These are phyloP conservation scores for Buceros bicornis DNA, from an alignment of 2,797 vertebrate species.

Conservation along the genomic window DNA sequence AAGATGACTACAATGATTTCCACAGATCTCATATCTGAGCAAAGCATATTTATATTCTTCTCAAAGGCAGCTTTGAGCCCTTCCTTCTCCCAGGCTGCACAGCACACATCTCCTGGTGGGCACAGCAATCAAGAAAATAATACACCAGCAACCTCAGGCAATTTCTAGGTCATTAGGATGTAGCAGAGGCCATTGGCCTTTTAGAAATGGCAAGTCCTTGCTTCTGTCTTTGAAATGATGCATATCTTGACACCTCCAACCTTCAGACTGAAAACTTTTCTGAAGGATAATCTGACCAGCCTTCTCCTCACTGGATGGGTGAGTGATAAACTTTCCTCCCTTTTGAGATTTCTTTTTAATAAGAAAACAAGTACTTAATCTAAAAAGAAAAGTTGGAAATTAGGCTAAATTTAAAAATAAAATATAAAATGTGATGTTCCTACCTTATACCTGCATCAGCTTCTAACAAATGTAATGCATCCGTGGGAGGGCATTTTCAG, in stretches of 20 bases:
- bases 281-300: background rate
- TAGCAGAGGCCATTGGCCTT: background rate
- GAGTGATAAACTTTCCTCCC: background rate
- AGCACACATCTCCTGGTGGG: background rate
- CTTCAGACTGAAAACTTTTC: background rate
- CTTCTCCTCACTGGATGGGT: background rate
- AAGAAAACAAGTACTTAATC: background rate
- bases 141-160: background rate
- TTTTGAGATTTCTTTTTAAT: background rate
- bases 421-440: background rate
- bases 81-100: background rate
- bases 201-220: background rate
- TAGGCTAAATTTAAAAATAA: background rate
- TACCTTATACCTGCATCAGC: conserved; percentile 15
- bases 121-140: background rate
- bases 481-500: conserved; percentile 29
- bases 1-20: background rate
- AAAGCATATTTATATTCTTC: background rate
- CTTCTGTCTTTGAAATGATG: background rate
- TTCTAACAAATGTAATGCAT: conserved; percentile 33
- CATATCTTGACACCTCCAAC: background rate
- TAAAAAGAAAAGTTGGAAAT: background rate
- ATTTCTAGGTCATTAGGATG: background rate
- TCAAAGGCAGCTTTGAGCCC: background rate
- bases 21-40: background rate